A percentile compares a stretch with the other conserved stretches of the same genome.
phyloP scores from a whole-genome alignment of 1,140 invertebrate species.

The Formica exsecta region DNA sequence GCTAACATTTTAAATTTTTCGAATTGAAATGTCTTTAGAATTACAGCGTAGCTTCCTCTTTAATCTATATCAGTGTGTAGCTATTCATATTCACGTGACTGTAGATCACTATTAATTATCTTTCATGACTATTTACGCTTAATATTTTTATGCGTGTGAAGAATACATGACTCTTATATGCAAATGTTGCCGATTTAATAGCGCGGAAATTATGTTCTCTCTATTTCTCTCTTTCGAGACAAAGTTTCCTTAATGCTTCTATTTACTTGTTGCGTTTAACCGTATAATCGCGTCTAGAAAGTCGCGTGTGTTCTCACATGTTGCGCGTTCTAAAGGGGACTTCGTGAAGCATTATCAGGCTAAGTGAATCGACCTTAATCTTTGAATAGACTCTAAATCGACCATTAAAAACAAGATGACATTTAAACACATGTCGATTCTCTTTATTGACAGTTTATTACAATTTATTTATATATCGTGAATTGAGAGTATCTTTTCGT shows the following conservation, averaged over 20 bases:
- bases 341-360: background rate
- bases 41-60: background rate
- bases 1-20: background rate
- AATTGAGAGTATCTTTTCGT: background rate
- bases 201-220: background rate
- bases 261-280: constrained; percentile 30
- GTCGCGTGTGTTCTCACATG: background rate
- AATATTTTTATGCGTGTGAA: background rate
- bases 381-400: background rate
- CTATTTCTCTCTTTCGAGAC: background rate
- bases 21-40: background rate
- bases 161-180: background rate
- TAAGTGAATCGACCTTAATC: background rate
- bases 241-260: constrained; percentile 6
- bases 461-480: background rate
- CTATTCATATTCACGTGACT: background rate
- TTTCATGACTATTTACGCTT: background rate
- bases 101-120: background rate
- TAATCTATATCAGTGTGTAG: background rate
- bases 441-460: background rate
- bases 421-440: background rate
- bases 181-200: background rate
- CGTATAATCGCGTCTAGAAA: constrained; percentile 33
- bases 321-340: constrained; percentile 1
- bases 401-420: constrained; percentile 5